Evolutionary conservation across 1,140 invertebrate genomes (phyloP).

Genomic region (Cydia amplana): DNA sequence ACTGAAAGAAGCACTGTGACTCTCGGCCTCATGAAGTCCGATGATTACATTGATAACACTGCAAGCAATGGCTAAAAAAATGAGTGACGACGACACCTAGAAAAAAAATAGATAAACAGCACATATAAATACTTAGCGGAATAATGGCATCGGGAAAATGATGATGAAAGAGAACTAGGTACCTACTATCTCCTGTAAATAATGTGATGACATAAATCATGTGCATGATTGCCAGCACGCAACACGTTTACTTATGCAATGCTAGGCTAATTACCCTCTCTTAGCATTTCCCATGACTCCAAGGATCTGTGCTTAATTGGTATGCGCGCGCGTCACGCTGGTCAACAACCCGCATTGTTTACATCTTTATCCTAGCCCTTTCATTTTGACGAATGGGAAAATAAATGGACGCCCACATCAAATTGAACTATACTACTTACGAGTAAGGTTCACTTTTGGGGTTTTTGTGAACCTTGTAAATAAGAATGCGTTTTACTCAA

Average conservation of each 20-base stretch:
- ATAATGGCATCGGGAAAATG: too few relatives aligned
- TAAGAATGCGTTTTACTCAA: neutral
- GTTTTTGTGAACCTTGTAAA: neutral
- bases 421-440: neutral
- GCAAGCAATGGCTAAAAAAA: too few relatives aligned
- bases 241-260: neutral
- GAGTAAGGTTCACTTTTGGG: neutral
- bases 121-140: too few relatives aligned
- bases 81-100: too few relatives aligned
- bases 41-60: too few relatives aligned
- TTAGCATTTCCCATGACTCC: constrained; percentile 25
- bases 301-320: constrained; percentile 15
- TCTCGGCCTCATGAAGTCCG: too few relatives aligned
- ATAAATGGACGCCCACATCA: neutral
- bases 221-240: neutral
- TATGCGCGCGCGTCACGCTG: neutral
- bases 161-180: too few relatives aligned
- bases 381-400: neutral
- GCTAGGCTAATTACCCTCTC: constrained; percentile 23
- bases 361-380: neutral
- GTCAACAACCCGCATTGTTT: constrained; percentile 13
- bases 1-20: too few relatives aligned
- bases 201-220: too few relatives aligned
- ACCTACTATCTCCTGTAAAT: too few relatives aligned
- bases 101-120: too few relatives aligned